These are phyloP conservation scores for Gymnarchus niloticus DNA, from an alignment of 2,113 vertebrate genomes.

Conservation along the genomic window DNA sequence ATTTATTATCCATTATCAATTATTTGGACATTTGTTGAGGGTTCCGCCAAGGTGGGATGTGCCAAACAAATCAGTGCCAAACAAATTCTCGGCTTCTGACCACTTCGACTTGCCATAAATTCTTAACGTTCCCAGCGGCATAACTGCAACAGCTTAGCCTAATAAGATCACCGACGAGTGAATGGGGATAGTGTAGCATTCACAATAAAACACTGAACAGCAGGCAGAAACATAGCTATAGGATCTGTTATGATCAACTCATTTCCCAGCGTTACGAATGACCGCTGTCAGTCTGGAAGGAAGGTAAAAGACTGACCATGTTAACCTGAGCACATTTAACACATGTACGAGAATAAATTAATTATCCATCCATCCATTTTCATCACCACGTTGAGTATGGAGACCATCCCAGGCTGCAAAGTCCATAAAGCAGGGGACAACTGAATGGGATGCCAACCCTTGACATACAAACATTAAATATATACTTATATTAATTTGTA, in stretches of 20 bases:
- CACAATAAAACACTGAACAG: background rate
- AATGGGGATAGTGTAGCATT: background rate
- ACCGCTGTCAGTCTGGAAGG: background rate
- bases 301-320: background rate
- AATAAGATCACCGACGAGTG: background rate
- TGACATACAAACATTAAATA: background rate
- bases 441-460: background rate
- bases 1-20: conserved; percentile 25
- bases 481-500: background rate
- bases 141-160: background rate
- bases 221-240: background rate
- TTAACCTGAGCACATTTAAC: background rate
- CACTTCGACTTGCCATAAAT: background rate
- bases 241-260: background rate
- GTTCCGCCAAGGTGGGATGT: background rate
- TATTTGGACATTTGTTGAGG: background rate
- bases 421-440: background rate
- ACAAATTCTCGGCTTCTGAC: conserved; percentile 8
- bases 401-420: too few relatives aligned
- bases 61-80: background rate
- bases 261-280: too few relatives aligned
- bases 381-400: background rate
- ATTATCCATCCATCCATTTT: background rate
- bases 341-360: background rate
- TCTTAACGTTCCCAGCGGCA: background rate